Percentiles rank a stretch among this genome's conserved stretches.
phyloP scores from a whole-genome alignment of 2,888 invertebrate species.

The Apeira syringaria region DNA sequence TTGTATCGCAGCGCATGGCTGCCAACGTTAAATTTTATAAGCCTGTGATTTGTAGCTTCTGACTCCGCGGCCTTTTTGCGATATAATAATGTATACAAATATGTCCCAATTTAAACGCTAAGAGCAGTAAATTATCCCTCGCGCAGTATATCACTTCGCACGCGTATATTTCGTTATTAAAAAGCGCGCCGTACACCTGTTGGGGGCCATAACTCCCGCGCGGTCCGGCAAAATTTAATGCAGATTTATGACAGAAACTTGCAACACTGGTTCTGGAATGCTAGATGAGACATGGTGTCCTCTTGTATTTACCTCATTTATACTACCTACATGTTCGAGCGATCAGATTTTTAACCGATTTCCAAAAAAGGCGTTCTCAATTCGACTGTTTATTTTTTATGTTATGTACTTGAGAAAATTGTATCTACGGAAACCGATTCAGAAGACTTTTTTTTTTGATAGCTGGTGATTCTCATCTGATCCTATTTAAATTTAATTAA shows the following conservation, averaged over 20 bases:
- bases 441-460: no score
- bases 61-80: constrained; percentile 20
- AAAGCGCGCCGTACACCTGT: constrained; percentile 48
- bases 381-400: no score
- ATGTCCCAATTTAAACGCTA: no score
- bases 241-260: constrained; percentile 51
- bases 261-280: constrained; percentile 5
- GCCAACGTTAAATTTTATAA: constrained; percentile 42
- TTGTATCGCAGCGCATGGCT: constrained; percentile 19
- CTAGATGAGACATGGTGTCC: neutral
- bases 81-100: constrained; percentile 24
- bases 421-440: no score
- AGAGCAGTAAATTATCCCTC: constrained; percentile 17
- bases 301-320: no score
- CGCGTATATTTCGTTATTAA: constrained; percentile 29
- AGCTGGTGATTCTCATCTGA: no score
- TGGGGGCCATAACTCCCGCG: constrained; percentile 45
- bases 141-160: constrained; percentile 24
- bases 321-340: no score
- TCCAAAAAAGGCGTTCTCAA: no score
- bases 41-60: constrained; percentile 46
- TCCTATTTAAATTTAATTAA: no score
- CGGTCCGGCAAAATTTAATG: constrained; percentile 48
- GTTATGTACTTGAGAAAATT: no score
- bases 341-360: no score